These are phyloP conservation scores for Burhinus oedicnemus DNA, from an alignment of 2,113 vertebrate genomes.

Conservation along the genomic window DNA sequence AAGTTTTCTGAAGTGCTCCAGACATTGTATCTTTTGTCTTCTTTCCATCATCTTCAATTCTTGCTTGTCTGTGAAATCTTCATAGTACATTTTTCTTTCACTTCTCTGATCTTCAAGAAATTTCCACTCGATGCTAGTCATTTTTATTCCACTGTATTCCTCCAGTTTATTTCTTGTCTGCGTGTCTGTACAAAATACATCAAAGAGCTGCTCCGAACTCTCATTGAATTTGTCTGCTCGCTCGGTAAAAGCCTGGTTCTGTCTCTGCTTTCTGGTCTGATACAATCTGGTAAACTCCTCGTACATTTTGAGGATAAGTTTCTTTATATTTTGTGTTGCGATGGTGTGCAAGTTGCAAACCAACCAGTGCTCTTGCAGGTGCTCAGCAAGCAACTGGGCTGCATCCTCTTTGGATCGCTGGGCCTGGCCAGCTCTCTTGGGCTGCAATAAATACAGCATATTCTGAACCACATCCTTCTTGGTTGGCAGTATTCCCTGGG, in stretches of 20 bases:
- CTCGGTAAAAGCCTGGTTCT: slow-evolving; percentile 60
- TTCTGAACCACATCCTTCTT: slow-evolving; percentile 73
- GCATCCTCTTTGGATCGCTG: slow-evolving; percentile 71
- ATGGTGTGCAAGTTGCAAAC: slow-evolving; percentile 71
- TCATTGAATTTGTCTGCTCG: slow-evolving; percentile 64
- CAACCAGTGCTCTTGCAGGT: slow-evolving; percentile 70
- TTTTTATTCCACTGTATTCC: slow-evolving; percentile 67
- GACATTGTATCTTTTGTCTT: slow-evolving; percentile 62
- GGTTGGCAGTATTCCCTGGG: slow-evolving; percentile 65
- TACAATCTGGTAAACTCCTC: slow-evolving; percentile 71
- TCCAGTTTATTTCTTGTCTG: slow-evolving; percentile 65
- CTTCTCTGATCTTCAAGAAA: slow-evolving; percentile 71
- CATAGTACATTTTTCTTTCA: slow-evolving; percentile 66
- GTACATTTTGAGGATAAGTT: slow-evolving; percentile 69
- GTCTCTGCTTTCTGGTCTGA: slow-evolving; percentile 70
- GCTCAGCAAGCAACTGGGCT: slow-evolving; percentile 61
- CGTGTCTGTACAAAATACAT: slow-evolving; percentile 49
- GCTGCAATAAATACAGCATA: slow-evolving; percentile 70
- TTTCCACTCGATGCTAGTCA: slow-evolving; percentile 70
- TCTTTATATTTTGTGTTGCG: slow-evolving; percentile 63
- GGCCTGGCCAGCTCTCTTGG: slow-evolving; percentile 69
- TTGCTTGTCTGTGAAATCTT: slow-evolving; percentile 67
- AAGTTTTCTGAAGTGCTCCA: slow-evolving; percentile 68
- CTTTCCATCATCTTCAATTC: slow-evolving; percentile 67
- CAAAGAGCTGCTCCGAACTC: slow-evolving; percentile 69